A percentile compares a stretch with the other conserved stretches of the same genome.
These are phyloP conservation scores for Babylonia areolata DNA, from an alignment of 1,140 invertebrate species.

Conservation along the genomic window DNA sequence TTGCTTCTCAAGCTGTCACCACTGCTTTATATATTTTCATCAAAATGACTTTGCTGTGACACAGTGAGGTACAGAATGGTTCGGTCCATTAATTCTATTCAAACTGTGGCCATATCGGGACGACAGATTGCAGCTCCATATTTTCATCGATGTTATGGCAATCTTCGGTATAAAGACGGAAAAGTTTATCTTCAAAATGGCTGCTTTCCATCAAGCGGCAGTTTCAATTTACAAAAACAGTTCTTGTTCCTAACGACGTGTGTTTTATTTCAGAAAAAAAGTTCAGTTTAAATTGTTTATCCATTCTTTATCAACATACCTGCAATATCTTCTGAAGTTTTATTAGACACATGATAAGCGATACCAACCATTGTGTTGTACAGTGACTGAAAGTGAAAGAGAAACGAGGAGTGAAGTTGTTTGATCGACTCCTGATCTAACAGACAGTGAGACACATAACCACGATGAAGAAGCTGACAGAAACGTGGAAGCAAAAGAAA, in stretches of 20 bases:
- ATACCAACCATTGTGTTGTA: background rate
- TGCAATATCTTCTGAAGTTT: background rate
- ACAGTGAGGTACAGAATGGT: too few species aligned
- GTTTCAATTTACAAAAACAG: background rate
- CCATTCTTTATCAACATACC: background rate
- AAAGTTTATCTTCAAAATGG: background rate
- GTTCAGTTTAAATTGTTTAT: too few species aligned
- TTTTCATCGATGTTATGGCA: background rate
- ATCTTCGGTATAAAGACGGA: background rate
- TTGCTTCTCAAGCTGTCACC: too few species aligned
- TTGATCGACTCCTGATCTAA: background rate
- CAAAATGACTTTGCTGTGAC: too few species aligned
- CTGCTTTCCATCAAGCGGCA: background rate
- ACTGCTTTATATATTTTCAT: too few species aligned
- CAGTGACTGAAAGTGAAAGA: background rate
- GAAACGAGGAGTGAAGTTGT: background rate
- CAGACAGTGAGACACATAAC: background rate
- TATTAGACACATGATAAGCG: background rate
- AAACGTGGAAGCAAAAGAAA: constrained; percentile 41
- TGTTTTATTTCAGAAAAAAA: background rate
- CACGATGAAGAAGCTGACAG: constrained; percentile 37
- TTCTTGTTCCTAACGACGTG: background rate
- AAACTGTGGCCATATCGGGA: too few species aligned
- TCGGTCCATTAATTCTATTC: too few species aligned
- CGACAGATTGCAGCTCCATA: background rate